phyloP scores from a whole-genome alignment of 2,888 invertebrate genomes.

The Macrophya alboannulata region DNA sequence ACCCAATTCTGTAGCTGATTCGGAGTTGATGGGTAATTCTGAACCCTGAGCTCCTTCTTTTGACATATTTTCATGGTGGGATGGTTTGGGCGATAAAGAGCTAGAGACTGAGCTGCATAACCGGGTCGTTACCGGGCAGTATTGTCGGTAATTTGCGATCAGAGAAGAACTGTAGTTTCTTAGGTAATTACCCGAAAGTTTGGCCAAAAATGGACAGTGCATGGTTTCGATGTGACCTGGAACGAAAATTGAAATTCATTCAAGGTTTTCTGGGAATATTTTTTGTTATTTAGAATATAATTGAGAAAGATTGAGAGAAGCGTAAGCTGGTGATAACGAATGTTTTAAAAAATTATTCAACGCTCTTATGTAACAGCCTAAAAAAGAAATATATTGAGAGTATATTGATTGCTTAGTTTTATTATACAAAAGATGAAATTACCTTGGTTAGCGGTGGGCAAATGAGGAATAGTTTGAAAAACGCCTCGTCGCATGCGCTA shows the following conservation, averaged over 20 bases:
- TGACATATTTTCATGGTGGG: background rate
- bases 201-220: conserved; percentile 94
- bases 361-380: no score
- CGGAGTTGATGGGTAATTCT: conserved; percentile 79
- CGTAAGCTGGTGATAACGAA: no score
- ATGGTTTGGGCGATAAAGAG: conserved; percentile 2
- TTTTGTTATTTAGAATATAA: background rate
- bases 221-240: conserved; percentile 78
- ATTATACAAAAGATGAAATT: background rate
- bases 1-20: conserved; percentile 80
- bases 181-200: conserved; percentile 90
- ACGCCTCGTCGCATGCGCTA: conserved; percentile 3
- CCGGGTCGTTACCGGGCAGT: conserved; percentile 90
- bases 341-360: no score
- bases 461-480: background rate
- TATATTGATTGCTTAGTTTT: background rate
- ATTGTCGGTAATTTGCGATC: conserved; percentile 90
- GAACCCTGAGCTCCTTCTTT: conserved; percentile 59
- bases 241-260: background rate
- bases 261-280: background rate
- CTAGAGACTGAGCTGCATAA: conserved; percentile 72
- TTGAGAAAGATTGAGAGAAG: background rate
- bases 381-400: background rate
- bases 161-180: conserved; percentile 90
- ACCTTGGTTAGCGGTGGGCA: background rate